Percentiles rank a stretch among this genome's conserved stretches.
Evolutionary conservation across 2,888 invertebrate species (phyloP).

Genomic region (Monochamus alternatus): DNA sequence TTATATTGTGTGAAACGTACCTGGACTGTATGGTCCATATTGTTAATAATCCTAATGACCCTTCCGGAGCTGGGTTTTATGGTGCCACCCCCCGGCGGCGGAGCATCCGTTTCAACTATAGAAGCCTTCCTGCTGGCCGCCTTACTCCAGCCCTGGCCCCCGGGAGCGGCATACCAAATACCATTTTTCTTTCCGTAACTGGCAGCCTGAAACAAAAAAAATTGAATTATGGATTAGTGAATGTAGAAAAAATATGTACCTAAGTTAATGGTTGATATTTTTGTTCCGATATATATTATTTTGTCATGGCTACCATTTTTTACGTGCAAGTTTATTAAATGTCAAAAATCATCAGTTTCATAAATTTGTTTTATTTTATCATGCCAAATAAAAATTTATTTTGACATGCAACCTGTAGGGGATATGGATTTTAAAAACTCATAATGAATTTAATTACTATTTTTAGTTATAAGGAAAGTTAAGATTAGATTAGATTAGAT

Average conservation of each 20-base stretch:
- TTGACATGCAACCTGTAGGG: too few species aligned
- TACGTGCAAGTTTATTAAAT: too few species aligned
- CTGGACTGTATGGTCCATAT: constrained; percentile 93
- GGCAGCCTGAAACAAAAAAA: constrained; percentile 78
- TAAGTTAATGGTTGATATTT: too few species aligned
- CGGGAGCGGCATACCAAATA: constrained; percentile 84
- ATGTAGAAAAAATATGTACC: background rate
- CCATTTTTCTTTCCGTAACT: constrained; percentile 94
- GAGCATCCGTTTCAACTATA: constrained; percentile 86
- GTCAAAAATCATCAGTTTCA: too few species aligned
- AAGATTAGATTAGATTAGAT: too few species aligned
- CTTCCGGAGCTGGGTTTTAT: constrained; percentile 87
- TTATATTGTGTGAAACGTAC: constrained; percentile 68
- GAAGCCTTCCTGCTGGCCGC: constrained; percentile 86
- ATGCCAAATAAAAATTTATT: too few species aligned
- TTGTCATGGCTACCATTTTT: too few species aligned
- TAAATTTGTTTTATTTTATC: too few species aligned
- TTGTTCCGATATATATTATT: too few species aligned
- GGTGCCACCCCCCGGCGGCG: constrained; percentile 75
- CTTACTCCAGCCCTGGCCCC: constrained; percentile 77
- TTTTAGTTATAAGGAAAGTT: too few species aligned
- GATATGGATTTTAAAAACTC: too few species aligned
- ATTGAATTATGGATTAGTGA: constrained; percentile 28
- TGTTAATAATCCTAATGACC: constrained; percentile 94
- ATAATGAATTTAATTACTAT: too few species aligned